Evolutionary conservation across 2,113 vertebrate genomes (phyloP).

Genomic region (Plestiodon gilberti): DNA sequence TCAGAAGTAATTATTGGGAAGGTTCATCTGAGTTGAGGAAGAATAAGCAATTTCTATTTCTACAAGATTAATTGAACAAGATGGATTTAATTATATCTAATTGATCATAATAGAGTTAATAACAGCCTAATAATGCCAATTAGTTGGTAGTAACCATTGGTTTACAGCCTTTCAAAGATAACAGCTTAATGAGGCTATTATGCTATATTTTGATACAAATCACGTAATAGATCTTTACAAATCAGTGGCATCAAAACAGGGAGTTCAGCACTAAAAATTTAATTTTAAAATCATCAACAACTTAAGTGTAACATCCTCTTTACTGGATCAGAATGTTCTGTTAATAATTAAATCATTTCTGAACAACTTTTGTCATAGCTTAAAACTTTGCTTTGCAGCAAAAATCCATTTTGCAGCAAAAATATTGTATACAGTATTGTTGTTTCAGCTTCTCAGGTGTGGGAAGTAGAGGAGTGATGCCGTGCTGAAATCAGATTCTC

Average conservation of each 20-base stretch:
- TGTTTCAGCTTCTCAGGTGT: too few relatives aligned
- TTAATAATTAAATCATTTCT: not conserved
- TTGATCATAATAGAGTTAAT: slow-evolving; percentile 57
- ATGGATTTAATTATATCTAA: slow-evolving; percentile 59
- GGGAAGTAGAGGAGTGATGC: not conserved
- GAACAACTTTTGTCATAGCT: not conserved
- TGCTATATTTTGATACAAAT: slow-evolving; percentile 33
- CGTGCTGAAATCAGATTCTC: not conserved
- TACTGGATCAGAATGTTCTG: slow-evolving; percentile 11
- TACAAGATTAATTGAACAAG: slow-evolving; percentile 20
- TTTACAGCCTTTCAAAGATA: slow-evolving; percentile 53
- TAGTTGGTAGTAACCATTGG: slow-evolving; percentile 47
- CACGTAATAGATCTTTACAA: slow-evolving; percentile 24
- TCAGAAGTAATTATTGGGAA: not conserved
- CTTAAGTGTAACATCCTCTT: not conserved
- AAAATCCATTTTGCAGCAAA: not conserved
- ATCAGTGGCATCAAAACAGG: slow-evolving; percentile 40
- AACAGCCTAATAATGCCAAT: slow-evolving; percentile 46
- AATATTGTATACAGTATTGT: too few relatives aligned
- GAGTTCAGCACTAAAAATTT: slow-evolving; percentile 20
- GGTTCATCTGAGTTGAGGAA: slow-evolving; percentile 2
- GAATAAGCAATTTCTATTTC: slow-evolving; percentile 38
- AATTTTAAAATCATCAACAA: not conserved
- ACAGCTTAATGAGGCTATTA: slow-evolving; percentile 44
- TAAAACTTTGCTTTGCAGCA: slow-evolving; percentile 12